phyloP scores from a whole-genome alignment of 2,797 vertebrate genomes.

The Liparis tanakae region DNA sequence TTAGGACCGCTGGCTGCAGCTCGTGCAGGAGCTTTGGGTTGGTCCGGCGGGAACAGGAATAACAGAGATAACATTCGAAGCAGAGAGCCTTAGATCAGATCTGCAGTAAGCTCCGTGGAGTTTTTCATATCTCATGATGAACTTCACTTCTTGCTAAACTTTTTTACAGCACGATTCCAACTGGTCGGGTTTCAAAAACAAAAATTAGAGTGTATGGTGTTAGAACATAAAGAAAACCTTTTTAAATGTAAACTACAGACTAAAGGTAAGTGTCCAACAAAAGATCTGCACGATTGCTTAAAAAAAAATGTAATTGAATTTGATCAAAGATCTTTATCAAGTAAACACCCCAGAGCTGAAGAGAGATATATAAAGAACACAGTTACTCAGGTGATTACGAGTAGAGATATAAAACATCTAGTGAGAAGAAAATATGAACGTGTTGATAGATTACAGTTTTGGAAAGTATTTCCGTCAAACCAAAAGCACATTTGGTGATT shows the following conservation, averaged over 20 bases:
- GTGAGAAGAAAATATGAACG: not conserved
- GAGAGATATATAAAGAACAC: not conserved
- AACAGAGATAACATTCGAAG: not conserved
- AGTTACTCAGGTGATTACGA: not conserved
- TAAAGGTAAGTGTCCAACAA: not conserved
- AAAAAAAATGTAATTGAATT: not conserved
- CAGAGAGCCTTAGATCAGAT: not conserved
- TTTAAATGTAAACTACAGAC: not conserved
- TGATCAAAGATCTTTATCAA: not conserved
- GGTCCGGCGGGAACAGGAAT: not conserved
- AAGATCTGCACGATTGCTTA: not conserved
- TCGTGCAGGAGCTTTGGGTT: not conserved
- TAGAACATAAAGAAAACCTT: not conserved
- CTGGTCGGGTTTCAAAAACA: too few relatives aligned
- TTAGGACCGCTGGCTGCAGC: constrained; percentile 32
- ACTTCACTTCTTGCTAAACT: not conserved
- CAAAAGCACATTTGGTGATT: too few relatives aligned
- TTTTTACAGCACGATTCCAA: not conserved
- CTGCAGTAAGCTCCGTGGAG: not conserved
- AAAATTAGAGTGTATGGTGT: too few relatives aligned
- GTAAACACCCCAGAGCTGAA: not conserved
- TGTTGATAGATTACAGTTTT: not conserved
- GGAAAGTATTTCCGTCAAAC: too few relatives aligned
- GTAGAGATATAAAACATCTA: not conserved
- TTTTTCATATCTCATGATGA: not conserved